These are phyloP conservation scores for Macropodus opercularis DNA, from an alignment of 2,797 vertebrate genomes.

Conservation along the genomic window DNA sequence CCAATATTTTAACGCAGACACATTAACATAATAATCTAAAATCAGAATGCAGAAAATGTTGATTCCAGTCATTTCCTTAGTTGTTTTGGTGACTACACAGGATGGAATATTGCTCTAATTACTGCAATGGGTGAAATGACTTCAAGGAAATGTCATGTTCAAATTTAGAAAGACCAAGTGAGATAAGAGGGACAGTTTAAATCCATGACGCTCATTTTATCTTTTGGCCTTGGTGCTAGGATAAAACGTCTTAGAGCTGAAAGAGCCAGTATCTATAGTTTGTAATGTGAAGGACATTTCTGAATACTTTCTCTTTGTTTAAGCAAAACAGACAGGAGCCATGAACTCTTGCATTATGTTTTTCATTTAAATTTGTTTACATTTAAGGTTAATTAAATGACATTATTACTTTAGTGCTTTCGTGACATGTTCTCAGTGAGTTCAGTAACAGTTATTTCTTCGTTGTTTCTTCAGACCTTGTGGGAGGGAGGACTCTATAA, in stretches of 20 bases:
- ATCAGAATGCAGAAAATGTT: too few species aligned
- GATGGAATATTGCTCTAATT: too few species aligned
- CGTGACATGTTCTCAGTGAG: not conserved
- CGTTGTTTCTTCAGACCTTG: slow-evolving; percentile 83
- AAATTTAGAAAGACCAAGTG: too few species aligned
- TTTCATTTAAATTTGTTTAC: too few species aligned
- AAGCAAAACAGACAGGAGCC: not conserved
- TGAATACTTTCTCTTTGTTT: not conserved
- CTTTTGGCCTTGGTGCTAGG: not conserved
- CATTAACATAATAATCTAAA: too few species aligned
- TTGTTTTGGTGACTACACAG: too few species aligned
- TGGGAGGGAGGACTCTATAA: slow-evolving; percentile 99
- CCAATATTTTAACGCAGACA: too few species aligned
- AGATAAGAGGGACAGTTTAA: too few species aligned
- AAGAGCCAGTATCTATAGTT: not conserved
- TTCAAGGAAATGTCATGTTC: too few species aligned
- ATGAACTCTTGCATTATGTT: not conserved
- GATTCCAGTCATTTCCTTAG: too few species aligned
- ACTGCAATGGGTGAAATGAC: too few species aligned
- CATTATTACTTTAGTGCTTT: not conserved
- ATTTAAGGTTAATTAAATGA: not conserved
- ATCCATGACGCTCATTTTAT: not conserved
- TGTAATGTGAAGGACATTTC: not conserved
- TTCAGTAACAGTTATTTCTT: not conserved
- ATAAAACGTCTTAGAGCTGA: not conserved